Evolutionary conservation across 2,888 invertebrate genomes (phyloP), one percentile per base, ranked within the genome.

Genomic region (Monoplex corrugatus): DNA sequence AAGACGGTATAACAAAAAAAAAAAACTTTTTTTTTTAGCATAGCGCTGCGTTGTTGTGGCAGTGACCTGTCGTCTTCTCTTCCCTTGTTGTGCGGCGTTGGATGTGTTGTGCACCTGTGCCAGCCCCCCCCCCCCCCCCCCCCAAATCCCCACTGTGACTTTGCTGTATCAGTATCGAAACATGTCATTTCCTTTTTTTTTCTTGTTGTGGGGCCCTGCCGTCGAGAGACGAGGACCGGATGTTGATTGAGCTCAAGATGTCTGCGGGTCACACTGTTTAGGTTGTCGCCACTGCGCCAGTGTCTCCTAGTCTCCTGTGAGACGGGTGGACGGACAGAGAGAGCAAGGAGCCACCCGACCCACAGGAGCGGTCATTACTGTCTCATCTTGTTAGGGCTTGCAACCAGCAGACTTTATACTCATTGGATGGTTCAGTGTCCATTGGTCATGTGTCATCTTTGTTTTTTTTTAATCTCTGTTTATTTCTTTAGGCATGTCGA

Each of bases 361-460:
- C 50, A 50, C 23, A 23, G 50, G 50, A 50, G 50, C 50, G 50
- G 19, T 68, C 63, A 80, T 43, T 80, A 80, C 80, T 80, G 80
- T 80, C 80, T 80, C 80, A 80, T 28, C 19, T 80, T 80, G 80
- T 80, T 80, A 80, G 8, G 40, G 43, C 80, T 40, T 80, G 28
- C 63, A 16, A 28, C 63, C n/a, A n/a, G 28, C 63, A 13, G 63
- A 68, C 63, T 68, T 23, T 68, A n/a, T 68, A 16, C 23, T 68
- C 19, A 68, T 6, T 68, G 63, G 63, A 68, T 16, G 28, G 23
- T n/a, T 0, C 28, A 0, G 28, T 68, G 16, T 16, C 0, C 28
- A 28, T 5, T 0, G 16, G 0, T 35, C 35, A 35, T 75, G 6
- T 75, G 32, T 80, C n/a, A n/a, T 43, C 23, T 28, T 43, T 43